Evolutionary conservation across 2,113 vertebrate genomes (phyloP), one percentile per base, ranked within the genome.

Genomic region (Xyrauchen texanus): DNA sequence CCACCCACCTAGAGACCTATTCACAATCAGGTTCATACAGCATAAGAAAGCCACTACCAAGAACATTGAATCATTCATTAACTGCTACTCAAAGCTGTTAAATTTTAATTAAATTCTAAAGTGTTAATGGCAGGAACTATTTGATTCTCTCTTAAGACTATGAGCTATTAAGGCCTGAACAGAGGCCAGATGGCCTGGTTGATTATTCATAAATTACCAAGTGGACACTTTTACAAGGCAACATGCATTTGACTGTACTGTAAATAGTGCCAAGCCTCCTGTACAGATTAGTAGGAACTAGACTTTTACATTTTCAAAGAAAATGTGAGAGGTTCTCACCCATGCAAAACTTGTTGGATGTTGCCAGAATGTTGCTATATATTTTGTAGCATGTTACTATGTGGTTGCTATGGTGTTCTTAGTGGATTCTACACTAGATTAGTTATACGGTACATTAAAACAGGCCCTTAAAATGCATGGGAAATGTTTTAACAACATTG

Each of bases 121-220:
- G 63, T 64, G 52, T 79, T 66, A 75, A 68, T 74, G 16, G 49
- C 4, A 8, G 44, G 52, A 62, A 46, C 21, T 47, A 65, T 60
- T 68, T 16, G 62, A 76, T 66, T 62, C 10, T 61, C 65, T 75
- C 42, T 70, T 76, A 15, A 34, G 61, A 73, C 63, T 51, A 7
- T 46, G 15, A 75, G 71, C 46, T 67, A 58, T 77, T 62, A 55
- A 21, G 10, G 15, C 11, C 55, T 34, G 13, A 70, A 64, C 49
- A 55, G 66, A 34, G 21, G 21, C 21, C 47, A 68, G 63, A 55
- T 60, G 69, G 70, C 57, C 66, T 74, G 15, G 4, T 34, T 21
- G n/a, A 75, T 75, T 63, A 75, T 58, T 73, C 70, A 73, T 73
- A 13, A 65, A 65, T 65, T 44, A 76, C 62, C 21, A 21, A 76